Base-by-base conservation (phyloP, 2,888 invertebrate genomes). In the Macaria liturata region DNA sequence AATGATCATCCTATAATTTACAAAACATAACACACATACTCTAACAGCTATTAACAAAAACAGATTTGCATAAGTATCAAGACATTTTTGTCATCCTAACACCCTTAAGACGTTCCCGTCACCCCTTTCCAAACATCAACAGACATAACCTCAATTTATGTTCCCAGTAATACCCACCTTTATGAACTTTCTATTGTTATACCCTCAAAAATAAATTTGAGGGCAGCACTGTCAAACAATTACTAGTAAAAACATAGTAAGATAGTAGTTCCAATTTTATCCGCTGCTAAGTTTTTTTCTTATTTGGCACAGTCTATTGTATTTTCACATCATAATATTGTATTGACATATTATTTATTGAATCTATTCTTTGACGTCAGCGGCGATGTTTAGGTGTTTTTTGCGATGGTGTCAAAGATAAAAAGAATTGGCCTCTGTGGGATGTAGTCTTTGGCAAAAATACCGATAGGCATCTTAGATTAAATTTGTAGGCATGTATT, bases 301-400 rank as follows among this genome's bases (percentile, higher is more conserved):
- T 20, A 20, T 20, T 20, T 20, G 20, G 20, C 20, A 20, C 20
- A 20, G 20, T 20, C 20, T 20, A 20, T 20, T 20, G 20, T 20
- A 20, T 20, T 59, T 57, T 61, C 52, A 81, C 82, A 81, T 91
- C 91, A 91, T 84, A 91, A 91, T 90, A 91, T 89, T 90, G 84
- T 81, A 86, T 86, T 80, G 78, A 78, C 54, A 70, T 49, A 62
- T 80, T 84, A 91, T 89, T 90, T 91, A 91, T 90, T 75, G 71
- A 66, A 42, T 47, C 8, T 57, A 45, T 57, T 55, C 20, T 61
- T 50, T 40, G 32, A 37, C 30, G 32, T 9, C 3, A 4, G 37
- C 32, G 55, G 46, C 39, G 43, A 49, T 31, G 8, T 34, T 3
- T 47, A 30, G 4, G 4, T 32, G 50, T 56, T 46, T 45, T 52